Conservation (phyloP, 2,888 invertebrate species). For the Drosophila antonietae region DNA sequence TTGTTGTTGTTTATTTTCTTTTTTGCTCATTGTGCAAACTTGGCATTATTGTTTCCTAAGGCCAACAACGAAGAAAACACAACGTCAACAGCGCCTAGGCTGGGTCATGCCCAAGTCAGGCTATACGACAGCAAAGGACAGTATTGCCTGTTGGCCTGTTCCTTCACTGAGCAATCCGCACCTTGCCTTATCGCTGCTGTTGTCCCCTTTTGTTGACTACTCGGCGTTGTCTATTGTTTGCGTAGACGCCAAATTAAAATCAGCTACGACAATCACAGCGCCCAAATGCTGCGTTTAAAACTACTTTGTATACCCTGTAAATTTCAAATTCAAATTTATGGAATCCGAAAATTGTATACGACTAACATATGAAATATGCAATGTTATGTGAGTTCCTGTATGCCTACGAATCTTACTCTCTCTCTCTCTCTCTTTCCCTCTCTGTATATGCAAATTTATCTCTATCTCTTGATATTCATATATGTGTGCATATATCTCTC, state of each 20-base stretch:
- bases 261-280: slow-evolving; percentile 28
- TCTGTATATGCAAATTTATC: not conserved
- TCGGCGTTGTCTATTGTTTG: slow-evolving; percentile 70
- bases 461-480: not conserved
- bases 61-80: slow-evolving; percentile 72
- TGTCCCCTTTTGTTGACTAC: slow-evolving; percentile 70
- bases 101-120: slow-evolving; percentile 40
- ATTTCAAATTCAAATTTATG: not conserved
- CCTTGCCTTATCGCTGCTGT: slow-evolving; percentile 59
- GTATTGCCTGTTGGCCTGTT: slow-evolving; percentile 11
- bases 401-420: not conserved
- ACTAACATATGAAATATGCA: not conserved
- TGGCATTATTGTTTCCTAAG: slow-evolving; percentile 82
- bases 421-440: too few species aligned
- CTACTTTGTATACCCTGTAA: slow-evolving; percentile 42
- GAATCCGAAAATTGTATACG: too few species aligned
- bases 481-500: too few species aligned
- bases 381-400: too few species aligned
- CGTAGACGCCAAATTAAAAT: slow-evolving; percentile 75
- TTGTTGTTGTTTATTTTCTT: slow-evolving; percentile 15
- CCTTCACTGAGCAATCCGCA: slow-evolving; percentile 39
- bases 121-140: slow-evolving; percentile 14
- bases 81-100: slow-evolving; percentile 67
- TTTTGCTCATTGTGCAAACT: slow-evolving; percentile 79
- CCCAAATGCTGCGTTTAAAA: slow-evolving; percentile 43